Percentiles rank a stretch among this genome's conserved stretches.
phyloP scores from a whole-genome alignment of 2,113 vertebrate species.

The Motacilla tschutschensis region DNA sequence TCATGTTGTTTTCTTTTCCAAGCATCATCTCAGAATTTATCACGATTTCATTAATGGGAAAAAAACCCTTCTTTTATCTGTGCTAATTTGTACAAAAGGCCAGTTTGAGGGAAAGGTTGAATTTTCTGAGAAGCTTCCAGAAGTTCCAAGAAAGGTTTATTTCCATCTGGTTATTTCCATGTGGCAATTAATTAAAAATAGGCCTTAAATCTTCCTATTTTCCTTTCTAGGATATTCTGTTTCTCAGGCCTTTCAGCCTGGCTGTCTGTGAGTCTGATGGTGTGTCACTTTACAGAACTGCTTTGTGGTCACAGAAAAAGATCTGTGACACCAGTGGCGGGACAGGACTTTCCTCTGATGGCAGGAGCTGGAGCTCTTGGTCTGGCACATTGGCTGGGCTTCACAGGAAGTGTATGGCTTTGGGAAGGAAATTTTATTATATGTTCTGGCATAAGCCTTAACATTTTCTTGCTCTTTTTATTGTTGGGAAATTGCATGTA shows the following conservation, averaged over 20 bases:
- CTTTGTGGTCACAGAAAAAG: not conserved
- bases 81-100: not conserved
- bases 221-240: not conserved
- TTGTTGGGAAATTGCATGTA: not conserved
- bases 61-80: not conserved
- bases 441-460: not conserved
- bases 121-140: not conserved
- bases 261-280: not conserved
- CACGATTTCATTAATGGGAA: not conserved
- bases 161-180: not conserved
- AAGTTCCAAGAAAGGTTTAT: not conserved
- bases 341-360: not conserved
- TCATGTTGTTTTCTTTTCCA: not conserved
- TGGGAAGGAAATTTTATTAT: not conserved
- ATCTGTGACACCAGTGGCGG: not conserved
- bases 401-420: not conserved
- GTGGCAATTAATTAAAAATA: constrained; percentile 7
- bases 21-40: not conserved
- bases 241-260: not conserved
- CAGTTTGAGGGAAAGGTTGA: not conserved
- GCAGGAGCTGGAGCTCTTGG: not conserved
- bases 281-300: not conserved
- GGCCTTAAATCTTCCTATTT: not conserved
- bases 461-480: not conserved
- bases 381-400: not conserved